Base-by-base conservation (phyloP, 1,140 invertebrate species). In the Neelides sp. region DNA sequence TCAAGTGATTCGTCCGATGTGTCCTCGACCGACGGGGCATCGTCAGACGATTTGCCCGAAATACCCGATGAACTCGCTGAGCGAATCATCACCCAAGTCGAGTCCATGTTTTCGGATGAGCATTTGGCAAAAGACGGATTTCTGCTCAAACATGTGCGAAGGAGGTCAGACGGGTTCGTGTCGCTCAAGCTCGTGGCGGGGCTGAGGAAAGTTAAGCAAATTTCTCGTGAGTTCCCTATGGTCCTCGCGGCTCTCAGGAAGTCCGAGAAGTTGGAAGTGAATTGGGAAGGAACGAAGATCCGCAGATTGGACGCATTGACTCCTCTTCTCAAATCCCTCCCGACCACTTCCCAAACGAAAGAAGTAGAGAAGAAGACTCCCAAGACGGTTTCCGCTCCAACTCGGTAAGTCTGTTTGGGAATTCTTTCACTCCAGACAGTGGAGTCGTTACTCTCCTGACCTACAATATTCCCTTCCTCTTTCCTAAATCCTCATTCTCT, bases 121-220 rank as follows among this genome's bases (percentile, higher is more conserved):
- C 92, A 91, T 64, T 89, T 96, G 50, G 78, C 87, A 1, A 94
- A 93, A 67, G 90, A 96, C 65, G 88, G 90, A 2, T 96, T 96
- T 67, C 70, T 96, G 4, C 67, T 95, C 28, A 96, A 95, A 67
- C 90, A 95, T 66, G 89, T 95, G 2, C 78, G 86, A 27, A 74
- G 90, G 20, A 93, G 94, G 65, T 93, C 92, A 66, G 87, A 92
- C 67, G 91, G 92, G 8, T 95, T 84, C 68, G 90, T 96, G 1
- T 91, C 85, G 27, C 71, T 95, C 7, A 95, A 95, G 67, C 71
- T 96, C 32, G 90, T 94, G 43, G 91, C 89, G 1, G 91, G 86
- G 59, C 89, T 91, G 63, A 88, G 94, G 64, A 78, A 89, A 41
- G 88, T 95, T 22, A 88, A 89, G 62, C 85, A 90, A 62, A 68